Percentiles rank a stretch among this genome's conserved stretches.
Conservation (phyloP, 2,797 vertebrate genomes). For the Cryptoblepharus egeriae region DNA sequence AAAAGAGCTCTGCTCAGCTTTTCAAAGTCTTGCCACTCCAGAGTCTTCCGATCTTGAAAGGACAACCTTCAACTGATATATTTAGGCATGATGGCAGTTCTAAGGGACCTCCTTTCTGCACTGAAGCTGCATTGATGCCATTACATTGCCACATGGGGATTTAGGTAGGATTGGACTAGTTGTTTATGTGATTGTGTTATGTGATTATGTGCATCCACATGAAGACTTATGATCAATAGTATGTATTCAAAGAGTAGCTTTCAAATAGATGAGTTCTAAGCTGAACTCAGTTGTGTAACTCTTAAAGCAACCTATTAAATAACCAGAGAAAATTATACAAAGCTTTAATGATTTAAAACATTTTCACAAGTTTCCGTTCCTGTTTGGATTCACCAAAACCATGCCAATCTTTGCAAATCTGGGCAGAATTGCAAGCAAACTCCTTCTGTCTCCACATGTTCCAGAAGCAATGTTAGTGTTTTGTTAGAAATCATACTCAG, state of each 20-base stretch:
- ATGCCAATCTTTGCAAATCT: not conserved
- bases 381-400: not conserved
- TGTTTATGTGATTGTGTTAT: not conserved
- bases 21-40: no score
- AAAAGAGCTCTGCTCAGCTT: no score
- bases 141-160: no score
- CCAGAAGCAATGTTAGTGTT: not conserved
- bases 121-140: no score
- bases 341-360: constrained; percentile 13
- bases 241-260: not conserved
- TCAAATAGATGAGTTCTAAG: constrained; percentile 51
- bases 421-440: not conserved
- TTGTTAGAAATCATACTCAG: constrained; percentile 29
- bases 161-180: no score
- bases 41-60: no score
- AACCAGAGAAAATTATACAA: not conserved
- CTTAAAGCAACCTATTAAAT: not conserved
- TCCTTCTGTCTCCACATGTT: not conserved
- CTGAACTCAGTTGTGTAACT: constrained; percentile 24
- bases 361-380: not conserved
- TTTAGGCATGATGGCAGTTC: no score
- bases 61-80: no score
- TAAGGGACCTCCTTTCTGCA: no score
- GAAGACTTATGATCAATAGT: not conserved
- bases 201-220: not conserved